Percentiles rank a stretch among this genome's conserved stretches.
These are phyloP conservation scores for Rhea pennata DNA, from an alignment of 2,113 vertebrate genomes.

Conservation along the genomic window DNA sequence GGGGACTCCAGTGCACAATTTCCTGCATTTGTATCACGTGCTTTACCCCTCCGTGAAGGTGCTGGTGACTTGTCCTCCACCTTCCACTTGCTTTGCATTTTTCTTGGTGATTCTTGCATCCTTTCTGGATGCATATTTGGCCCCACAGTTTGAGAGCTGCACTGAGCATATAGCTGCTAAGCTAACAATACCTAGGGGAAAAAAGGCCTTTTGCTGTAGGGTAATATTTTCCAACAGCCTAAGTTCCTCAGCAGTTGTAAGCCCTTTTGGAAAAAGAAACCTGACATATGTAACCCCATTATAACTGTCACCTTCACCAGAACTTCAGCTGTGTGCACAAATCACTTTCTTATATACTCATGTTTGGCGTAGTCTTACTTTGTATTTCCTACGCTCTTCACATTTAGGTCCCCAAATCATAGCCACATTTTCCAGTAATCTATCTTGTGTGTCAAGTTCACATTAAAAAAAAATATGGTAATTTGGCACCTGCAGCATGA, in stretches of 20 bases:
- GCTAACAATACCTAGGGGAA: neutral
- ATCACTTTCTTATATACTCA: neutral
- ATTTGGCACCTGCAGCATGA: neutral
- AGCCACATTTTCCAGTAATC: neutral
- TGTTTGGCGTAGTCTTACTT: neutral
- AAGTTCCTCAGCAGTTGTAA: neutral
- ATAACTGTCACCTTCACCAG: neutral
- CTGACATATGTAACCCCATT: neutral
- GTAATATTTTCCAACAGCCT: neutral
- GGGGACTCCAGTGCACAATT: neutral
- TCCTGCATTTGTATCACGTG: fast-evolving
- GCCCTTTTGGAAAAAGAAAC: neutral
- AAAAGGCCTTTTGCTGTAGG: neutral
- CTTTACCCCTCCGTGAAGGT: fast-evolving
- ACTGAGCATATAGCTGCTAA: neutral
- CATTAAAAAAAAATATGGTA: neutral
- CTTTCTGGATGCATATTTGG: neutral
- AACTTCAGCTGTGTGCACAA: neutral
- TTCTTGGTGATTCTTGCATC: neutral
- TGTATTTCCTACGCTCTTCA: neutral
- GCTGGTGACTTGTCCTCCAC: neutral
- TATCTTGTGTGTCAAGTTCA: neutral
- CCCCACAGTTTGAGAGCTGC: neutral
- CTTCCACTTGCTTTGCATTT: neutral
- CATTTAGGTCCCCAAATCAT: neutral